phyloP scores from a whole-genome alignment of 2,797 vertebrate genomes.

The Myioborus miniatus region DNA sequence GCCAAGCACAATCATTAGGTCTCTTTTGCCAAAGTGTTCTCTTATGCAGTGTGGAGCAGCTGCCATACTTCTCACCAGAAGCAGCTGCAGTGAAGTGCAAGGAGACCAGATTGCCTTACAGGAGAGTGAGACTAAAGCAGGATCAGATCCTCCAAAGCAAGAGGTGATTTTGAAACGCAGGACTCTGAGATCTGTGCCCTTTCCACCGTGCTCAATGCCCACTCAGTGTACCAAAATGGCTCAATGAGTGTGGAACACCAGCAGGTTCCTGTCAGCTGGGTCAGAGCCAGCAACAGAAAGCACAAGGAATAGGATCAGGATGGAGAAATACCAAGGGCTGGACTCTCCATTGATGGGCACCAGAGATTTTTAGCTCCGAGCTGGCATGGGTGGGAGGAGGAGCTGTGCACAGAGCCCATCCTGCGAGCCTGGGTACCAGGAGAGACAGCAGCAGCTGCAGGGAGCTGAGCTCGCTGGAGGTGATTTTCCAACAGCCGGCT shows the following conservation, averaged over 20 bases:
- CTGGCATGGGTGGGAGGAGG: accelerated
- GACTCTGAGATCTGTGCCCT: background rate
- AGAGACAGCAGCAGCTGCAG: background rate
- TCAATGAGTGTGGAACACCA: accelerated
- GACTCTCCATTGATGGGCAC: background rate
- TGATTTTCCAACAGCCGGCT: background rate
- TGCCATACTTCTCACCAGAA: background rate
- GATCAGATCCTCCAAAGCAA: background rate
- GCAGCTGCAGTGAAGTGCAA: background rate
- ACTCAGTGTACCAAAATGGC: background rate
- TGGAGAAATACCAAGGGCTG: background rate
- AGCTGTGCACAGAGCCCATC: background rate
- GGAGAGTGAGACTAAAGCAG: accelerated
- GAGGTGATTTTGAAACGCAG: background rate
- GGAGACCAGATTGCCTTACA: background rate
- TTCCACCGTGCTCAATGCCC: background rate
- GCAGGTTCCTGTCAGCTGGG: background rate
- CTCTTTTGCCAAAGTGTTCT: background rate
- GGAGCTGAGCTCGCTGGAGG: background rate
- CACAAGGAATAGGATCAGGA: background rate
- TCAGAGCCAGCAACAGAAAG: background rate
- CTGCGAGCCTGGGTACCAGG: background rate
- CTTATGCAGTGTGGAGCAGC: background rate
- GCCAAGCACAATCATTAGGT: background rate
- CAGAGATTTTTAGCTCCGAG: background rate